A percentile compares a stretch with the other conserved stretches of the same genome.
phyloP scores from a whole-genome alignment of 2,797 vertebrate species.

The Pempheris klunzingeri region DNA sequence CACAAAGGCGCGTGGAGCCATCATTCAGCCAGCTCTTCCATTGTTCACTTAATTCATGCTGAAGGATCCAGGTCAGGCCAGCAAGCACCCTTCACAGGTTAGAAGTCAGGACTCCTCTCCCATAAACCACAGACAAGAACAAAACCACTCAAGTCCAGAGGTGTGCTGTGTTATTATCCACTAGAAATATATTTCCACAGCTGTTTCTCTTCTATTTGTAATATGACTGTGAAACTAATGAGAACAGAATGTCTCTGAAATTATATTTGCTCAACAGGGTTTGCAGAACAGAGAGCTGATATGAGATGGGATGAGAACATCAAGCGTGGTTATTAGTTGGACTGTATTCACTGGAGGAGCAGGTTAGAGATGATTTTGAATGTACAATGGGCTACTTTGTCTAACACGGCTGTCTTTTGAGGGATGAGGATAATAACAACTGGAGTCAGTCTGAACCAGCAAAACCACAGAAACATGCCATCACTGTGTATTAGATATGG shows the following conservation, averaged over 20 bases:
- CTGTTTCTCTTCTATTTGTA: constrained; percentile 70
- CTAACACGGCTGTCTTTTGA: constrained; percentile 50
- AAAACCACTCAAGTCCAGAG: constrained; percentile 52
- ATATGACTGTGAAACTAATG: constrained; percentile 74
- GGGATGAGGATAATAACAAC: constrained; percentile 44
- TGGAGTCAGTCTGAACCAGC: constrained; percentile 50
- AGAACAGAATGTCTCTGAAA: constrained; percentile 74
- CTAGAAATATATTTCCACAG: constrained; percentile 69
- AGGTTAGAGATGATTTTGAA: constrained; percentile 52
- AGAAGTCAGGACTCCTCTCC: constrained; percentile 75
- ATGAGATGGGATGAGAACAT: constrained; percentile 67
- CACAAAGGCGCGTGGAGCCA: constrained; percentile 84
- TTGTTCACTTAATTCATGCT: constrained; percentile 86
- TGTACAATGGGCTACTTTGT: constrained; percentile 50
- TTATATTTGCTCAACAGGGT: constrained; percentile 76
- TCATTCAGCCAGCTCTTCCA: constrained; percentile 80
- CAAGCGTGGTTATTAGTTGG: constrained; percentile 60
- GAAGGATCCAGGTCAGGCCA: constrained; percentile 86
- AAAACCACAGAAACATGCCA: constrained; percentile 40
- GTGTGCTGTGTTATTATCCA: constrained; percentile 61
- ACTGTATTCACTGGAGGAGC: constrained; percentile 58
- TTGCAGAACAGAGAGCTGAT: constrained; percentile 68
- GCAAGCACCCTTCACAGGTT: constrained; percentile 80
- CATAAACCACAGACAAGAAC: constrained; percentile 56
- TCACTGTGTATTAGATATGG: constrained; percentile 50